These are phyloP conservation scores for Octopus sinensis DNA, from an alignment of 1,140 invertebrate genomes.

Conservation along the genomic window DNA sequence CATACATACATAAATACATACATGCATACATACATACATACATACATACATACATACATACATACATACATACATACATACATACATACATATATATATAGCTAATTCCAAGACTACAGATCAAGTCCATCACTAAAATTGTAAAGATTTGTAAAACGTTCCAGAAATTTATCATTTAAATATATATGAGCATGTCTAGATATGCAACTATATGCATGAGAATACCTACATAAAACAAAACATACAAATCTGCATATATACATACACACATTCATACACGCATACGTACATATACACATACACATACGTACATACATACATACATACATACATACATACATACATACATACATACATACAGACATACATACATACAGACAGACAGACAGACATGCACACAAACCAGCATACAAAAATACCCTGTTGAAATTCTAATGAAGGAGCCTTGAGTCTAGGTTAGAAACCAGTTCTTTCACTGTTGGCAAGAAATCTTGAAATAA, in stretches of 20 bases:
- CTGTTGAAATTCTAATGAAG: no score
- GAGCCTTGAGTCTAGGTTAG: no score
- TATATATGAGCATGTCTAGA: not conserved
- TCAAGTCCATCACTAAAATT: no score
- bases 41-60: not conserved
- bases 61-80: not conserved
- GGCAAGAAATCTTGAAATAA: no score
- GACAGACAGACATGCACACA: not conserved
- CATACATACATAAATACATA: not conserved
- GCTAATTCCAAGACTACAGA: no score
- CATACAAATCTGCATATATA: not conserved
- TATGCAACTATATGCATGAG: not conserved
- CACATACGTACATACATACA: no score
- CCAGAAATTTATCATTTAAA: not conserved
- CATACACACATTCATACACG: no score
- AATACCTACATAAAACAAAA: not conserved
- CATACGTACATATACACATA: no score
- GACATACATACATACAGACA: not conserved
- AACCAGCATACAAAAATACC: not conserved
- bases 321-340: not conserved
- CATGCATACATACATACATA: not conserved
- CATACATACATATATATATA: not conserved
- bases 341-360: not conserved
- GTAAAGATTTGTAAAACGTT: no score
- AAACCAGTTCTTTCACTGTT: no score